Base-by-base conservation (phyloP, 2,888 invertebrate genomes). In the Ophioninae sp. region DNA sequence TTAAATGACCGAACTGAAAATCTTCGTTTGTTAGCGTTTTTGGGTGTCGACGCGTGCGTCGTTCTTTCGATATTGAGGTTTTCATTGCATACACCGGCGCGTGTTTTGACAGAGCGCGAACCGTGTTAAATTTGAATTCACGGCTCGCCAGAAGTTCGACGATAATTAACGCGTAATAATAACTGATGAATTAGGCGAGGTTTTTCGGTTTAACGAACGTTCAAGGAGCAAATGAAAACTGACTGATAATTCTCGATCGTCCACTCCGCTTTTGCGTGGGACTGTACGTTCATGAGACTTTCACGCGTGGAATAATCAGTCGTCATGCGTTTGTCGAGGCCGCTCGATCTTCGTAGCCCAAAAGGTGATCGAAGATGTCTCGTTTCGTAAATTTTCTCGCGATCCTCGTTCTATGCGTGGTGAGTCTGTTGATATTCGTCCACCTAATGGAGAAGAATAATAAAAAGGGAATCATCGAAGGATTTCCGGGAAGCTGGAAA, bases 371-470 rank as follows among this genome's bases (percentile, higher is more conserved):
- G 59, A 73, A 37, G 0, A 79, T 79, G 79, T 67, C 57, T 17
- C 67, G 7, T 68, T 79, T 79, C 17, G 23, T 79, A 7, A 74
- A 79, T 56, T 79, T 79, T 61, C 20, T 8, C 37, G 23, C 30
- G 23, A 74, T 84, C 56, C 82, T 84, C 64, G 72, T 57, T 17
- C 23, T 82, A 79, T 84, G 82, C 67, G 67, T 68, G 6, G 57
- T 79, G 57, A 79, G 59, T 17, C 30, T 84, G 5, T 67, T 84
- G 30, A 73, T 82, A 23, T 82, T 84, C 50, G 84, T 84, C 10
- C 79, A 79, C 64, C n/a, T 84, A 62, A 56, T 84, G 44, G 84
- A 84, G 44, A 76, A 69, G 8, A 79, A 59, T 41, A 69, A 17
- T 10, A 56, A 56, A 8, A n/a, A n/a, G n/a, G 6, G 37, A 0